A percentile compares a stretch with the other conserved stretches of the same genome.
These are phyloP conservation scores for Drosophila greeni DNA, from an alignment of 2,888 invertebrate species.

Conservation along the genomic window DNA sequence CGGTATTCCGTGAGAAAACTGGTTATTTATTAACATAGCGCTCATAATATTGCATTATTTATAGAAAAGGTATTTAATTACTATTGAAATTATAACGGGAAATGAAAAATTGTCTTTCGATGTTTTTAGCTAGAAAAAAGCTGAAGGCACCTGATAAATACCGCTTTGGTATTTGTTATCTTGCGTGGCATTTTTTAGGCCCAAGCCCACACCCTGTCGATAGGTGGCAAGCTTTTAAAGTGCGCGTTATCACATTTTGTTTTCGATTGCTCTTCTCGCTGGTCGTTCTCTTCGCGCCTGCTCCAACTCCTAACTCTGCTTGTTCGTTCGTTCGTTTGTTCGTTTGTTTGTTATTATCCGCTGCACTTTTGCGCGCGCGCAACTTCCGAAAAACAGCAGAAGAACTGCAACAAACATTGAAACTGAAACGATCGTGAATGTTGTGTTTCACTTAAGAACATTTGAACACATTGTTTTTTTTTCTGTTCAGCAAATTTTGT, in stretches of 20 bases:
- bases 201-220: background rate
- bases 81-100: no score
- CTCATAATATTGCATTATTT: no score
- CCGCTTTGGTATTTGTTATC: background rate
- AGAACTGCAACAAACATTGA: conserved; percentile 4
- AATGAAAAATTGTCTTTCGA: no score
- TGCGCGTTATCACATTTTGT: conserved; percentile 52
- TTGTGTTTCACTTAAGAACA: conserved; percentile 13
- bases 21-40: no score
- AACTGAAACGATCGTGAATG: conserved; percentile 17
- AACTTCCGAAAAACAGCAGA: conserved; percentile 7
- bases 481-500: conserved; percentile 30
- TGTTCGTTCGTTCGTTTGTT: background rate
- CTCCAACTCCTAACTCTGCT: conserved; percentile 19
- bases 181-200: conserved; percentile 1
- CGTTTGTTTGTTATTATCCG: conserved; percentile 23
- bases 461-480: conserved; percentile 15
- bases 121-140: no score
- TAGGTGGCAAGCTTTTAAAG: conserved; percentile 41
- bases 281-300: conserved; percentile 43
- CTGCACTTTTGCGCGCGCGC: conserved; percentile 30
- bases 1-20: no score
- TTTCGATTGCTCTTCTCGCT: conserved; percentile 60
- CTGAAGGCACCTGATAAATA: background rate
- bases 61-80: no score